Conservation (phyloP, 2,113 vertebrate genomes). For the Thryonomys swinderianus region DNA sequence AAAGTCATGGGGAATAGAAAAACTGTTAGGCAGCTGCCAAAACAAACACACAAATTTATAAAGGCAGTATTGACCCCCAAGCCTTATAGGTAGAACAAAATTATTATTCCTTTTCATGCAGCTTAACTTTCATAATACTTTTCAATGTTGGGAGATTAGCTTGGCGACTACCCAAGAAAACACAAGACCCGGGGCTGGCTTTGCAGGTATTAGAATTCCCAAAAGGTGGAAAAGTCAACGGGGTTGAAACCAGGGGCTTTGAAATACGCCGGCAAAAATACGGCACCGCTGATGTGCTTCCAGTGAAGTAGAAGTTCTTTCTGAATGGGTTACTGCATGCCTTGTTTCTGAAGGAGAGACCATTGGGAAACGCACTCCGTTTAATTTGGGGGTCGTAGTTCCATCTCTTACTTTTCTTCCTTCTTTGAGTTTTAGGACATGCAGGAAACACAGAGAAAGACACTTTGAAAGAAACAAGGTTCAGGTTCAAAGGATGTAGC, state of each 20-base stretch:
- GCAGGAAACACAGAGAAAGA: neutral
- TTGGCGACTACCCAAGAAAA: slow-evolving; percentile 72
- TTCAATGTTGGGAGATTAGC: slow-evolving; percentile 77
- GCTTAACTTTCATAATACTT: slow-evolving; percentile 75
- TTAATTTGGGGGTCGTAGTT: neutral
- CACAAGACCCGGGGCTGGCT: slow-evolving; percentile 61
- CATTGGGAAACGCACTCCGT: neutral
- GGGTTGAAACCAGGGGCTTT: neutral
- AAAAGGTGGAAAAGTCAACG: slow-evolving; percentile 55
- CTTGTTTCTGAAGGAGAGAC: neutral
- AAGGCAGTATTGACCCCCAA: slow-evolving; percentile 78
- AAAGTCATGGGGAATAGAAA: slow-evolving; percentile 68
- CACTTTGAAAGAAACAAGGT: neutral
- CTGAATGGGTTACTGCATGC: neutral
- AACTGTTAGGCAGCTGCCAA: slow-evolving; percentile 75
- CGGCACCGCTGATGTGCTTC: neutral
- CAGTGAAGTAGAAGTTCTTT: neutral
- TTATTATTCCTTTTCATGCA: slow-evolving; percentile 79
- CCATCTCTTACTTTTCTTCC: neutral
- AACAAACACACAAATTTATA: slow-evolving; percentile 57
- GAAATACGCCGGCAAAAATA: neutral
- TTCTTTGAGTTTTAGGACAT: neutral
- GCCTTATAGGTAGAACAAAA: slow-evolving; percentile 61
- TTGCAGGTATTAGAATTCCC: slow-evolving; percentile 65
- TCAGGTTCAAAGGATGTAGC: neutral